phyloP scores from a whole-genome alignment of 2,888 invertebrate genomes.

The Coenonympha arcania region DNA sequence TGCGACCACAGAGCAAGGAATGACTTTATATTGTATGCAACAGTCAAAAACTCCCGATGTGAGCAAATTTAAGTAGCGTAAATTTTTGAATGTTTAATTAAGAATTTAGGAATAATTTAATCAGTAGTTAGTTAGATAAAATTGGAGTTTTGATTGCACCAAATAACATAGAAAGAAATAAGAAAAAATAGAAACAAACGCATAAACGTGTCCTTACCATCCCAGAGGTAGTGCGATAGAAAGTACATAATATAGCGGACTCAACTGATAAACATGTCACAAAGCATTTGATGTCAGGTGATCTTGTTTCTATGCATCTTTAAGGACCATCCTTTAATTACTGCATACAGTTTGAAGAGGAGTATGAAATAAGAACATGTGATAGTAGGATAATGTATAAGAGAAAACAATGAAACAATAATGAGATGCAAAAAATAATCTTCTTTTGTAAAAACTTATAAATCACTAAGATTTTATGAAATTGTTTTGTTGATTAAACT shows the following conservation, averaged over 20 bases:
- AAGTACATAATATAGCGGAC: conserved; percentile 54
- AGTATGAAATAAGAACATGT: neutral
- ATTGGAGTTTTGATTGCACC: conserved; percentile 50
- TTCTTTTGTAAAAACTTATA: no score
- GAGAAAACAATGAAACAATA: no score
- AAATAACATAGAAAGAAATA: conserved; percentile 44
- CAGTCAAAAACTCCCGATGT: conserved; percentile 52
- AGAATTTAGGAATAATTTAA: no score
- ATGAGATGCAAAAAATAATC: no score
- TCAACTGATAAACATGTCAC: conserved; percentile 42
- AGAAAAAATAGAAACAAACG: conserved; percentile 43
- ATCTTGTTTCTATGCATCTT: conserved; percentile 15
- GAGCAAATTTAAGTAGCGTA: no score
- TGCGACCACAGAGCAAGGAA: no score
- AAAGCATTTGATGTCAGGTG: conserved; percentile 42
- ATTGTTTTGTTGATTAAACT: no score
- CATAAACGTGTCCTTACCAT: conserved; percentile 67
- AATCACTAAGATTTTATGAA: no score
- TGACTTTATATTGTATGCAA: conserved; percentile 41
- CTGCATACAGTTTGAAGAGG: neutral
- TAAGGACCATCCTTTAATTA: conserved; percentile 1
- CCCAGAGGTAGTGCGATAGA: conserved; percentile 60
- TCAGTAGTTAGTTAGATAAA: neutral
- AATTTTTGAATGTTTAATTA: no score
- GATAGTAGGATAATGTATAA: neutral